Percentiles rank a stretch among this genome's conserved stretches.
Evolutionary conservation across 2,797 vertebrate species (phyloP).

Genomic region (Toxotes lorentzi): DNA sequence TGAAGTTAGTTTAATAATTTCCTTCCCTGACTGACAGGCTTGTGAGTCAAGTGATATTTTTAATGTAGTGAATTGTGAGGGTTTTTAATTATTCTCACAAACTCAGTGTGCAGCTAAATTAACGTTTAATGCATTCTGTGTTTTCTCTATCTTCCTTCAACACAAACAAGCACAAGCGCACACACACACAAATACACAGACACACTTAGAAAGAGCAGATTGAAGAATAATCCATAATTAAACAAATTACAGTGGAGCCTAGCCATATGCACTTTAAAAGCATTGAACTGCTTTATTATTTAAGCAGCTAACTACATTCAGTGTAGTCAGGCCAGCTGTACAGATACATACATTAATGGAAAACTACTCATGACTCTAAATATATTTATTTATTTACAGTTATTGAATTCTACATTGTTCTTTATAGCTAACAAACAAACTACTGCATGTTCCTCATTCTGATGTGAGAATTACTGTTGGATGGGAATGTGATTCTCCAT

Average conservation of each 20-base stretch:
- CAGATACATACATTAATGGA: constrained; percentile 20
- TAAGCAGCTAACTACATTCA: constrained; percentile 41
- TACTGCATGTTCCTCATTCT: background rate
- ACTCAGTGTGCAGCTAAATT: constrained; percentile 28
- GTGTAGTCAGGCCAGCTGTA: constrained; percentile 7
- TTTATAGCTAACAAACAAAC: constrained; percentile 4
- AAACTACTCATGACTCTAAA: constrained; percentile 1
- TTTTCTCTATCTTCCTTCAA: background rate
- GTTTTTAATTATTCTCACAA: constrained; percentile 44
- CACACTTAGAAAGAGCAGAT: constrained; percentile 6
- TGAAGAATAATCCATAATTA: constrained; percentile 57
- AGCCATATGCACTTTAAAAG: constrained; percentile 26
- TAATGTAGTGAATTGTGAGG: constrained; percentile 18
- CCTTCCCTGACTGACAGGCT: constrained; percentile 1
- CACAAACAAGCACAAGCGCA: constrained; percentile 3
- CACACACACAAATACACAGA: background rate
- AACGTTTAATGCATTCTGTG: constrained; percentile 28
- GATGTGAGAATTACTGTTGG: background rate
- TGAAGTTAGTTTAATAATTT: constrained; percentile 18
- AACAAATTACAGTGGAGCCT: constrained; percentile 43
- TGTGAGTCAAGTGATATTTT: constrained; percentile 34
- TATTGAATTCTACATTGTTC: background rate
- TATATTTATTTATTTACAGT: constrained; percentile 3
- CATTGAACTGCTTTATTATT: constrained; percentile 45
- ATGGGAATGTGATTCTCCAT: constrained; percentile 5